Evolutionary conservation across 2,113 vertebrate genomes (phyloP).

Genomic region (Sander vitreus): DNA sequence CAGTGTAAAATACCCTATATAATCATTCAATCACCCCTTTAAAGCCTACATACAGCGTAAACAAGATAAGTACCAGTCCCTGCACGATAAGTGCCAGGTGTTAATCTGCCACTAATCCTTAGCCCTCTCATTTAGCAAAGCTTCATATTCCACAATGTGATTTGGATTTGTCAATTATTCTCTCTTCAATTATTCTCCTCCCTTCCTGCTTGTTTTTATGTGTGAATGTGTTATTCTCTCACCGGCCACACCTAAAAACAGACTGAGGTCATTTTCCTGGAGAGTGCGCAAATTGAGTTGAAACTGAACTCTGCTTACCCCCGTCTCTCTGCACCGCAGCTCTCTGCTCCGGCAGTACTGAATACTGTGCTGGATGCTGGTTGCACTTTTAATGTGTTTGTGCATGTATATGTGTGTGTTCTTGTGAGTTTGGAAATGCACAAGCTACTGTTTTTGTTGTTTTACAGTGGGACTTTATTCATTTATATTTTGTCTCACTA

Average conservation of each 20-base stretch:
- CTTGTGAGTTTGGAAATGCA: conserved; percentile 13
- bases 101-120: conserved; percentile 46
- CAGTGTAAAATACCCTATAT: too few relatives aligned
- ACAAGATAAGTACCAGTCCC: conserved; percentile 44
- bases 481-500: conserved; percentile 17
- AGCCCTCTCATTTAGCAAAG: conserved; percentile 12
- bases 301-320: conserved; percentile 49
- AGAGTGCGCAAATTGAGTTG: conserved; percentile 56
- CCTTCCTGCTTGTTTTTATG: conserved; percentile 27
- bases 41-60: conserved; percentile 42
- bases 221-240: conserved; percentile 54
- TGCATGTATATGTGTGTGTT: background rate
- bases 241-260: conserved; percentile 72
- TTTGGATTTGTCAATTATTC: conserved; percentile 27
- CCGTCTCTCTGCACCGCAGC: conserved; percentile 1
- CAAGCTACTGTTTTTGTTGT: background rate
- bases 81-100: conserved; percentile 28
- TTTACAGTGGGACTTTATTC: background rate
- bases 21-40: too few relatives aligned
- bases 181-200: background rate
- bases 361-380: conserved; percentile 4
- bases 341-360: conserved; percentile 1
- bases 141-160: conserved; percentile 30
- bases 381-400: conserved; percentile 7
- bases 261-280: conserved; percentile 77